A percentile compares a stretch with the other conserved stretches of the same genome.
Conservation (phyloP, 2,888 invertebrate species). For the Himalopsyche kuldschensis region DNA sequence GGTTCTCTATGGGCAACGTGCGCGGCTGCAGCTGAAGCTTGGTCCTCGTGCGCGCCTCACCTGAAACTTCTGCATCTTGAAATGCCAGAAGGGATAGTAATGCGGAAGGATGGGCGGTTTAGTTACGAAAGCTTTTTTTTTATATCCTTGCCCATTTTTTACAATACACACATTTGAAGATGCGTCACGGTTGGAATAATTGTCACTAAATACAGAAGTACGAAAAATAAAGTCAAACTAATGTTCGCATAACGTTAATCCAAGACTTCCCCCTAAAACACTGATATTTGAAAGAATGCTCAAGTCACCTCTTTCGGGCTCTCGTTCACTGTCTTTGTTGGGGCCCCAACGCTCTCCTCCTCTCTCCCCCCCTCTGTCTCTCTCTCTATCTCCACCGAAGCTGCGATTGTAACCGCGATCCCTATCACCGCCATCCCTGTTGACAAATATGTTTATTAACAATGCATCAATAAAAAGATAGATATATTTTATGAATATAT, state of each 20-base stretch:
- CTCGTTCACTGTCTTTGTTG: conserved; percentile 40
- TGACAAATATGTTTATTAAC: conserved; percentile 30
- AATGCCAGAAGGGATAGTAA: conserved; percentile 11
- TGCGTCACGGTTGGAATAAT: too few species aligned
- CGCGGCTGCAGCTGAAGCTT: conserved; percentile 80
- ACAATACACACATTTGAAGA: not conserved
- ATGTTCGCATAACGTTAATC: too few species aligned
- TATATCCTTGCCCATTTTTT: not conserved
- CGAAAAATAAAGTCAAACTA: too few species aligned
- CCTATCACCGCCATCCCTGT: conserved; percentile 42
- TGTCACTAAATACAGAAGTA: too few species aligned
- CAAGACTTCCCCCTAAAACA: too few species aligned
- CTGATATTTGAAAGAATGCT: not conserved
- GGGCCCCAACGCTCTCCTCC: conserved; percentile 42
- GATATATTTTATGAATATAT: too few species aligned
- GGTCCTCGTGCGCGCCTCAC: conserved; percentile 70
- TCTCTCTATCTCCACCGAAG: conserved; percentile 40
- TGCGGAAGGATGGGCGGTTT: not conserved
- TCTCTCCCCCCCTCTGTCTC: conserved; percentile 43
- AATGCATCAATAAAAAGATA: too few species aligned
- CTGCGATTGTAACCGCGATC: conserved; percentile 41
- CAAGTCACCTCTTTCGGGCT: conserved; percentile 41
- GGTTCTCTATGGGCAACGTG: conserved; percentile 68
- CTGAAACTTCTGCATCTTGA: conserved; percentile 44
- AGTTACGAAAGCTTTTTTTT: not conserved